phyloP scores from a whole-genome alignment of 2,888 invertebrate genomes.

The Apamea crenata region DNA sequence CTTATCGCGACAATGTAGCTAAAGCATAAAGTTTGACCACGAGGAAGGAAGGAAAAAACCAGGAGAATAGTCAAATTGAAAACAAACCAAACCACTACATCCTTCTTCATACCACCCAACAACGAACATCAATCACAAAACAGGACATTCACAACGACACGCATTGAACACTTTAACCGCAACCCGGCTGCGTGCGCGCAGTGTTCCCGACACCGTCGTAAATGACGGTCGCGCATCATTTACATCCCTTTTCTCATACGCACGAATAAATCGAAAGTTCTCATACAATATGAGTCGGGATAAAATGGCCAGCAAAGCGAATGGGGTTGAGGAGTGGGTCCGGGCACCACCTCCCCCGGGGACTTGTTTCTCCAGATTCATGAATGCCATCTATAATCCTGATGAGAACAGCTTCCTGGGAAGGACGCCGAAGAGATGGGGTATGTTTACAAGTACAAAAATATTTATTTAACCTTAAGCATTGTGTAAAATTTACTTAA shows the following conservation, averaged over 20 bases:
- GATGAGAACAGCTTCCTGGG: conserved; percentile 85
- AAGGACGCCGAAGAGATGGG: conserved; percentile 86
- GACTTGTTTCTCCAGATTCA: conserved; percentile 74
- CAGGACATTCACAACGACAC: conserved; percentile 35
- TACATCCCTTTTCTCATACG: conserved; percentile 3
- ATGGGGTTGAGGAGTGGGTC: conserved; percentile 85
- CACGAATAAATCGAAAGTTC: conserved; percentile 28
- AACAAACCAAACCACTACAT: background rate
- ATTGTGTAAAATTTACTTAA: background rate
- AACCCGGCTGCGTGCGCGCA: conserved; percentile 74
- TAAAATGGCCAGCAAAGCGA: conserved; percentile 79
- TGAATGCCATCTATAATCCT: conserved; percentile 81
- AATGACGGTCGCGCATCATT: conserved; percentile 66
- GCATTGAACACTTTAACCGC: conserved; percentile 45
- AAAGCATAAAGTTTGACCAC: too few relatives aligned
- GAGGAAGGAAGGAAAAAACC: too few relatives aligned
- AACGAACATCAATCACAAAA: conserved; percentile 47
- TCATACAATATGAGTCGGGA: background rate
- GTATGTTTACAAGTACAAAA: conserved; percentile 73
- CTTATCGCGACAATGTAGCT: background rate
- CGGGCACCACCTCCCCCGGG: conserved; percentile 80
- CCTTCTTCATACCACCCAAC: background rate
- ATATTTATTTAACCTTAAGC: background rate
- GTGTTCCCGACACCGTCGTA: conserved; percentile 68
- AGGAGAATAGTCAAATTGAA: background rate